These are phyloP conservation scores for Tetanocera ferruginea DNA, from an alignment of 2,888 invertebrate genomes.

Conservation along the genomic window DNA sequence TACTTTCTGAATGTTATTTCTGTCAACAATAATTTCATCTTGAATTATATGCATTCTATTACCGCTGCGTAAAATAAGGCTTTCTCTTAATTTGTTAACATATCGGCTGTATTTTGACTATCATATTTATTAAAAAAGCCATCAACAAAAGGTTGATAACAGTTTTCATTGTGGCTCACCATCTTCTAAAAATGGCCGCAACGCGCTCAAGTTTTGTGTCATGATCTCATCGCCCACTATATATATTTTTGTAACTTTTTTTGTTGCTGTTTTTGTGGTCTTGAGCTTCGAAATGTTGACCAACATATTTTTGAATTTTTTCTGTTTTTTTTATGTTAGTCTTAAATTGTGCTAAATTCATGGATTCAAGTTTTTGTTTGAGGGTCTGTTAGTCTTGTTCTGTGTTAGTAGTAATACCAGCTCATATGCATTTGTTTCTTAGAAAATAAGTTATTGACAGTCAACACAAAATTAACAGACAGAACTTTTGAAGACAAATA, in stretches of 20 bases:
- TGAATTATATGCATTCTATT: neutral
- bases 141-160: too few relatives aligned
- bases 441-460: too few relatives aligned
- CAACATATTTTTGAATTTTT: too few relatives aligned
- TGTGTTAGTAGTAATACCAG: neutral
- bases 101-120: neutral
- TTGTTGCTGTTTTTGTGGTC: slow-evolving; percentile 51
- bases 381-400: neutral
- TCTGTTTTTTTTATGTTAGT: slow-evolving; percentile 9
- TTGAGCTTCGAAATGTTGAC: slow-evolving; percentile 47
- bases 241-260: slow-evolving; percentile 22
- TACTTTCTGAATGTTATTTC: too few relatives aligned
- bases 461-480: too few relatives aligned
- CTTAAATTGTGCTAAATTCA: neutral
- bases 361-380: neutral
- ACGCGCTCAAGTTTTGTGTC: slow-evolving; percentile 51
- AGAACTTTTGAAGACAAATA: too few relatives aligned
- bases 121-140: too few relatives aligned
- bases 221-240: slow-evolving; percentile 64
- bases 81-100: neutral
- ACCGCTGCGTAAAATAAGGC: neutral
- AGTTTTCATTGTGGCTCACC: neutral
- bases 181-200: slow-evolving; percentile 49
- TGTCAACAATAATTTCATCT: too few relatives aligned
- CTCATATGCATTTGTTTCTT: too few relatives aligned